Conservation (phyloP, 2,888 invertebrate genomes). For the Leucozona laternaria region DNA sequence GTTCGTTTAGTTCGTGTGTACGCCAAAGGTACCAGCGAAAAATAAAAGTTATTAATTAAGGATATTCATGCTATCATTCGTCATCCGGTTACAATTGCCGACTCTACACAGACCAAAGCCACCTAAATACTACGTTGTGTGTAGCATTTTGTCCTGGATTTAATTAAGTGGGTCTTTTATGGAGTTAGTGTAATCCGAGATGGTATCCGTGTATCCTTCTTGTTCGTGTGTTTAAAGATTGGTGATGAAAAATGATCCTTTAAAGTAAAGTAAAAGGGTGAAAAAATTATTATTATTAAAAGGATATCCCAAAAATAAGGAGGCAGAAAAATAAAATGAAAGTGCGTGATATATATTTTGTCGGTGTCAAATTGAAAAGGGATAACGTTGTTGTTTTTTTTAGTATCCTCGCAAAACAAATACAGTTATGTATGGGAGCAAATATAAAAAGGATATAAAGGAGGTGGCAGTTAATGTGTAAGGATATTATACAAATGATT, state of each 20-base stretch:
- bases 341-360: slow-evolving; percentile 69
- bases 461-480: slow-evolving; percentile 67
- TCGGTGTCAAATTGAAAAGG: slow-evolving; percentile 75
- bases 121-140: slow-evolving; percentile 51
- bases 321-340: slow-evolving; percentile 66
- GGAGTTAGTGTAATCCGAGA: slow-evolving; percentile 61
- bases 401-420: slow-evolving; percentile 21
- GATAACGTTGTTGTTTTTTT: slow-evolving; percentile 54
- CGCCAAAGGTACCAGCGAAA: background rate
- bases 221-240: slow-evolving; percentile 60
- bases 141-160: slow-evolving; percentile 57
- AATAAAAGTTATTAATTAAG: slow-evolving; percentile 67
- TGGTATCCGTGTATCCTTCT: slow-evolving; percentile 33
- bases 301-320: slow-evolving; percentile 42
- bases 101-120: slow-evolving; percentile 44
- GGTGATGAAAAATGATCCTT: slow-evolving; percentile 74
- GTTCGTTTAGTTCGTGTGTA: slow-evolving; percentile 52
- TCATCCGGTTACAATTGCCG: slow-evolving; percentile 74
- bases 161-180: slow-evolving; percentile 69
- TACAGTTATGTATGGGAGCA: slow-evolving; percentile 15
- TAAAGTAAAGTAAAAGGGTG: slow-evolving; percentile 50
- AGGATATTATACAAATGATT: slow-evolving; percentile 61
- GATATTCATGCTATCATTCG: slow-evolving; percentile 73
- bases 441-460: slow-evolving; percentile 52
- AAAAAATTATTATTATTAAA: slow-evolving; percentile 33